phyloP scores from a whole-genome alignment of 2,113 vertebrate genomes.

The Zapornia atra region DNA sequence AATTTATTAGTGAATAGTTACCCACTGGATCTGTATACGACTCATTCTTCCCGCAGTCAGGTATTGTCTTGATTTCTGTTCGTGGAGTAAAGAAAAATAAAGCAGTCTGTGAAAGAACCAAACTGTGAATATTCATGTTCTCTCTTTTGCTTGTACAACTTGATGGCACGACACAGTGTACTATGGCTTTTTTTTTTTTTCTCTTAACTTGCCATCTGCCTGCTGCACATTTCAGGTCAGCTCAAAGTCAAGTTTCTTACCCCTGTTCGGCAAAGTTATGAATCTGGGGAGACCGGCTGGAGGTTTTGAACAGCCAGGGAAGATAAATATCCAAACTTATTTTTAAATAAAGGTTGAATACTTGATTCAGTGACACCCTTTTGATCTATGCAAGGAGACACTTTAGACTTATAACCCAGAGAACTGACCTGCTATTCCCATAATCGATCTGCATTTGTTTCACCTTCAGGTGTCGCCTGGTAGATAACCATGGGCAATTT shows the following conservation, averaged over 20 bases:
- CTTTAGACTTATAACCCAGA: background rate
- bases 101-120: background rate
- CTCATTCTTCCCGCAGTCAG: background rate
- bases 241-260: background rate
- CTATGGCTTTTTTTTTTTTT: background rate
- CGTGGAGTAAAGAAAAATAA: background rate
- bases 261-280: background rate
- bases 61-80: background rate
- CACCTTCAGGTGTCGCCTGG: background rate
- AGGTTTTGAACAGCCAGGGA: background rate
- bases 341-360: background rate
- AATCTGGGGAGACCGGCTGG: background rate
- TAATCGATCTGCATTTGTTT: background rate
- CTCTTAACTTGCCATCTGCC: background rate
- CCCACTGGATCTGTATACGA: background rate
- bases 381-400: background rate
- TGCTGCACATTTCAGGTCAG: background rate
- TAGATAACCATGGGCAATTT: constrained; percentile 87
- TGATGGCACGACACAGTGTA: background rate
- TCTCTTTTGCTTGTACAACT: background rate
- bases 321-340: background rate
- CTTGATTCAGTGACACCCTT: background rate
- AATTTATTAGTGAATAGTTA: background rate
- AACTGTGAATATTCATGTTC: background rate
- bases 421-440: background rate